A percentile compares a stretch with the other conserved stretches of the same genome.
Evolutionary conservation across 2,113 vertebrate genomes (phyloP).

Genomic region (Myrmecobius fasciatus): DNA sequence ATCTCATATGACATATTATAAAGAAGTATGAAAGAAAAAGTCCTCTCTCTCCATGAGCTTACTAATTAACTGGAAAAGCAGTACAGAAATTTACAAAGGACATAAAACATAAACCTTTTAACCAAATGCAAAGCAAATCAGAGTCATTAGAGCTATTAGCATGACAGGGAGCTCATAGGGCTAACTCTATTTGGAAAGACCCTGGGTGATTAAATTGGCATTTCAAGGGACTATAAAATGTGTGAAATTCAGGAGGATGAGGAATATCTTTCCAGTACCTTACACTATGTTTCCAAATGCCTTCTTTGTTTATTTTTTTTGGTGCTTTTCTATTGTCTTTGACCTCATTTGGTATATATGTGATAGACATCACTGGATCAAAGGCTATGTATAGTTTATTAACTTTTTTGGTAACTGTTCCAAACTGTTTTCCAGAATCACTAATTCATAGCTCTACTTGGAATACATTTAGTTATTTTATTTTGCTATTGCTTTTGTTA

Average conservation of each 20-base stretch:
- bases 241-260: neutral
- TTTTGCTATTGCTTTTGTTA: neutral
- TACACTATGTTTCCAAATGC: neutral
- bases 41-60: neutral
- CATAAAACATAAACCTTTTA: neutral
- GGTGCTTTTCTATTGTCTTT: neutral
- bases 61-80: neutral
- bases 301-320: neutral
- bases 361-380: neutral
- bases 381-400: neutral
- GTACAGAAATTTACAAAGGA: neutral
- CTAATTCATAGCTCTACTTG: neutral
- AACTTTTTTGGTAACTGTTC: neutral
- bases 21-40: neutral
- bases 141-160: neutral
- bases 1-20: neutral
- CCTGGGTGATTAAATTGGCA: neutral
- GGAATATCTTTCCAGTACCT: neutral
- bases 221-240: neutral
- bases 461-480: neutral
- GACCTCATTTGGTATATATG: neutral
- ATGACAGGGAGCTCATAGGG: neutral
- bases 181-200: neutral
- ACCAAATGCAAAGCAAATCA: neutral
- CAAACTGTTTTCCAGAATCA: neutral